phyloP scores from a whole-genome alignment of 1,140 invertebrate species.

The Trachymyrmex septentrionalis region DNA sequence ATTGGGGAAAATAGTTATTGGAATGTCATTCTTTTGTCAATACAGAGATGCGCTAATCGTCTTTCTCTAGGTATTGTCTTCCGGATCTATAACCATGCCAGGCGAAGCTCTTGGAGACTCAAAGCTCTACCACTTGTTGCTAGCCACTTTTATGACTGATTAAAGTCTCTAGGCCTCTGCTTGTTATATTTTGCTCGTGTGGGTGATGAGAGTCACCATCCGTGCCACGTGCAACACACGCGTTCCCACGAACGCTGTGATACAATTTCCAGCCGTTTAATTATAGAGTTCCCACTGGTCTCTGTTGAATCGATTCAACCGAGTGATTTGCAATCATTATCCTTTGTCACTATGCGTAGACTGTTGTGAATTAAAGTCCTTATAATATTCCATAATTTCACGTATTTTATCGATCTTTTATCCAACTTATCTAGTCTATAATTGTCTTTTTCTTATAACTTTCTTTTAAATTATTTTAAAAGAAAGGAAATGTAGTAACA shows the following conservation, averaged over 20 bases:
- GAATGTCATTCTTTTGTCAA: background rate
- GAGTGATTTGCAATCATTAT: conserved; percentile 53
- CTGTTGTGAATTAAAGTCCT: background rate
- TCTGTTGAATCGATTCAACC: conserved; percentile 28
- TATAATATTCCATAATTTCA: background rate
- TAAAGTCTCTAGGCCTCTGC: conserved; percentile 58
- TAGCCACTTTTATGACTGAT: conserved; percentile 65
- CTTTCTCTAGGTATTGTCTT: conserved; percentile 37
- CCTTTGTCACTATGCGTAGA: background rate
- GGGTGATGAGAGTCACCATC: conserved; percentile 27
- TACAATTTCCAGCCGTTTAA: conserved; percentile 55
- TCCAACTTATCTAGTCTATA: background rate
- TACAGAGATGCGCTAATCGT: conserved; percentile 18
- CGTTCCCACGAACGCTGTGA: conserved; percentile 47
- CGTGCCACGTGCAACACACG: conserved; percentile 1
- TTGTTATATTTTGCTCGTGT: conserved; percentile 14
- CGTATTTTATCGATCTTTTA: background rate
- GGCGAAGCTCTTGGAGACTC: conserved; percentile 56
- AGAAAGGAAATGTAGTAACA: background rate
- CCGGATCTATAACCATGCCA: conserved; percentile 29
- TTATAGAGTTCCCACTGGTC: conserved; percentile 23
- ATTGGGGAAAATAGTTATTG: background rate
- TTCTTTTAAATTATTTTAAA: conserved; percentile 4
- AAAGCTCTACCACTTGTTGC: conserved; percentile 66
- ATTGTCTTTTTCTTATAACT: background rate